phyloP scores from a whole-genome alignment of 1,140 invertebrate genomes.

The Macrocentrus cingulum region DNA sequence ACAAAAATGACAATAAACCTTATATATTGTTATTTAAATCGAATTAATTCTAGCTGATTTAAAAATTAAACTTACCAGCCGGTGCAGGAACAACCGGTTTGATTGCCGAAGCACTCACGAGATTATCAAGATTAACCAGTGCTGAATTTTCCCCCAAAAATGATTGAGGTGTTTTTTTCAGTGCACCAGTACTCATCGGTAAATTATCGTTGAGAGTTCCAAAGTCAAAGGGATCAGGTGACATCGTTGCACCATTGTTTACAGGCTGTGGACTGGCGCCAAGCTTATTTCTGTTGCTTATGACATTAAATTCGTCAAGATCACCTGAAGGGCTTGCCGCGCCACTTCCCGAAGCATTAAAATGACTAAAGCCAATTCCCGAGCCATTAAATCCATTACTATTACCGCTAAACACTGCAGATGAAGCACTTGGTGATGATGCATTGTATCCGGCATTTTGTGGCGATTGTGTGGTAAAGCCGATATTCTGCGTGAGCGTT shows the following conservation, averaged over 20 bases:
- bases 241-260: constrained; percentile 57
- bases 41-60: not conserved
- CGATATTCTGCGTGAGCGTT: constrained; percentile 41
- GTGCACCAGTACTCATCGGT: constrained; percentile 56
- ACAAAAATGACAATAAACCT: no score
- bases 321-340: constrained; percentile 66
- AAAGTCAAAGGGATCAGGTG: constrained; percentile 73
- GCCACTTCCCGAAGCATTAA: constrained; percentile 37
- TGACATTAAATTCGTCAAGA: constrained; percentile 81
- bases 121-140: constrained; percentile 92
- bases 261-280: constrained; percentile 50
- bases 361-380: constrained; percentile 45
- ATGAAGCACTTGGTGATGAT: constrained; percentile 37
- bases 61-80: constrained; percentile 41
- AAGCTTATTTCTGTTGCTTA: constrained; percentile 68
- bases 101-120: constrained; percentile 71
- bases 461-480: constrained; percentile 43
- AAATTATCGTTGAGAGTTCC: constrained; percentile 63
- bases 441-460: constrained; percentile 51
- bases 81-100: constrained; percentile 49
- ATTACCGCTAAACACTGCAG: constrained; percentile 33
- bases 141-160: constrained; percentile 93
- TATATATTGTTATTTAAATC: constrained; percentile 6
- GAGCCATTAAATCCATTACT: constrained; percentile 52
- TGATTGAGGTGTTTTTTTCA: constrained; percentile 85